Evolutionary conservation across 2,797 vertebrate genomes (phyloP).

Genomic region (Platalea minor): DNA sequence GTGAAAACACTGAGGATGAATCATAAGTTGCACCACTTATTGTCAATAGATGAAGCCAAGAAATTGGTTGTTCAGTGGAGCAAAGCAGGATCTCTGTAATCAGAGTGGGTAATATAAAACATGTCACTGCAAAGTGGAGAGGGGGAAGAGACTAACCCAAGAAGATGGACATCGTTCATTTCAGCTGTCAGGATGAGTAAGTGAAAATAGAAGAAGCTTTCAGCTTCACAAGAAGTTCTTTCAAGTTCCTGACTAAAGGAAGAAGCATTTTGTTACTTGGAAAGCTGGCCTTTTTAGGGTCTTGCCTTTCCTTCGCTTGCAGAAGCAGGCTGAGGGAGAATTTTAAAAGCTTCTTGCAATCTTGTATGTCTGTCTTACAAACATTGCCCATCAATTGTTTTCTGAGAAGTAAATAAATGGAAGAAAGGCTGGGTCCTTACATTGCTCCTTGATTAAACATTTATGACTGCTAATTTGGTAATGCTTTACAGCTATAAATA

Average conservation of each 20-base stretch:
- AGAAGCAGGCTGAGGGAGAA: neutral
- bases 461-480: constrained; percentile 5
- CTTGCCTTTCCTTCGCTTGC: neutral
- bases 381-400: neutral
- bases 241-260: neutral
- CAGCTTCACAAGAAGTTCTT: neutral
- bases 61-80: neutral
- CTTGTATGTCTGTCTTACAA: neutral
- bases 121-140: neutral
- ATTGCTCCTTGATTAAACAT: neutral
- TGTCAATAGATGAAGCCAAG: neutral
- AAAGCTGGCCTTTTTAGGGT: neutral
- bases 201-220: constrained; percentile 5
- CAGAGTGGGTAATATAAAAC: neutral
- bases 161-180: neutral
- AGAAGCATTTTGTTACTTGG: neutral
- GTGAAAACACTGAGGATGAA: neutral
- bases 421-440: neutral
- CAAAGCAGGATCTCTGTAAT: neutral
- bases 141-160: neutral
- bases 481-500: neutral
- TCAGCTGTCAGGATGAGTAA: neutral
- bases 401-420: neutral
- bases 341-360: neutral
- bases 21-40: neutral